Conservation (phyloP, 2,888 invertebrate genomes). For the Subacronicta megacephala region DNA sequence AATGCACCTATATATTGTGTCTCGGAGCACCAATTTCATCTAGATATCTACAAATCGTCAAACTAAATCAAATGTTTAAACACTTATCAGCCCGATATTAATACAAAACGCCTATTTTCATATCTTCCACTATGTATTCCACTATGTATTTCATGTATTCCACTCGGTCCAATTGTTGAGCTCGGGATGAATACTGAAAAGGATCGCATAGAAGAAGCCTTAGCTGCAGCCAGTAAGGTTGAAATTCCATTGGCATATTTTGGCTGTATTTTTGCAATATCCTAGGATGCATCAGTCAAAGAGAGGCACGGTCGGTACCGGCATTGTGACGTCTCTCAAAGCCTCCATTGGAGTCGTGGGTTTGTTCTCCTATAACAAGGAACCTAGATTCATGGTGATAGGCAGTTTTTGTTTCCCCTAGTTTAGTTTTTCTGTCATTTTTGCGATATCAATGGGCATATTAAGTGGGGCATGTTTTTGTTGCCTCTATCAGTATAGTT, state of each 20-base stretch:
- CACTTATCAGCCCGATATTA: conserved; percentile 8
- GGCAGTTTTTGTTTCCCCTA: conserved; percentile 42
- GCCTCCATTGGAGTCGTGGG: conserved; percentile 54
- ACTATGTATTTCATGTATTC: too few species aligned
- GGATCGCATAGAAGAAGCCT: conserved; percentile 12
- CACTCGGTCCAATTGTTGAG: conserved; percentile 55
- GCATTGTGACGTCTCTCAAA: conserved; percentile 71
- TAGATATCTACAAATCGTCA: conserved; percentile 6
- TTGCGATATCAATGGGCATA: background rate
- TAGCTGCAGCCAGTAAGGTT: conserved; percentile 19
- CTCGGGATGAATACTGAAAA: conserved; percentile 66
- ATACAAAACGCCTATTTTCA: conserved; percentile 48
- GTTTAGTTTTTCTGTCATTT: conserved; percentile 41
- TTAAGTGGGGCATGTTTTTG: background rate
- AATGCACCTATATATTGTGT: too few species aligned
- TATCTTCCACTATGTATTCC: conserved; percentile 54
- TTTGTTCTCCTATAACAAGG: conserved; percentile 52
- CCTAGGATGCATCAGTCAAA: conserved; percentile 58
- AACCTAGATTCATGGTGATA: conserved; percentile 56
- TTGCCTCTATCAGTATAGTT: too few species aligned
- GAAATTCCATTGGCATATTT: conserved; percentile 27
- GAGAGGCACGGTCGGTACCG: conserved; percentile 53
- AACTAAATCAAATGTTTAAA: background rate
- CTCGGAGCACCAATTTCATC: too few species aligned
- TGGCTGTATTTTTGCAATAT: conserved; percentile 47